Evolutionary conservation across 2,113 vertebrate species (phyloP), one percentile per base, ranked within the genome.

Genomic region (Leptocoma aspasia): DNA sequence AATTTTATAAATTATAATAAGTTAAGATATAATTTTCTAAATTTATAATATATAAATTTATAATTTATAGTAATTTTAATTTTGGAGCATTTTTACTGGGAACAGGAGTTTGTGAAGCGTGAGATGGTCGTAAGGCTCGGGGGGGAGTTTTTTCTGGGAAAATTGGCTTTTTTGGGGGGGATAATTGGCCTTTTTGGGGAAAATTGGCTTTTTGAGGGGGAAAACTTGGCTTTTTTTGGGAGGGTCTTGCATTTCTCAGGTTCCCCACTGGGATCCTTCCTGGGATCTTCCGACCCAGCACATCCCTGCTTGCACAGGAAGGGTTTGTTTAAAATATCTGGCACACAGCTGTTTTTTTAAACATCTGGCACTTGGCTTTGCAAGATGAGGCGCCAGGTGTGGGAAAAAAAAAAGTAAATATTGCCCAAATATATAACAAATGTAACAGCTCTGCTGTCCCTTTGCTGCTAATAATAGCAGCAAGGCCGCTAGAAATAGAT

Each of bases 391-490:
- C 7, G 42, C 50, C 69, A n/a, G 3, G 30, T 72, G n/a, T 56
- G 28, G 21, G n/a, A n/a, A n/a, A n/a, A n/a, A 30, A 41, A 8
- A 11, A 54, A 56, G 41, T 10, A 27, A 75, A 31, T 75, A n/a
- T 35, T 16, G 4, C 35, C 57, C 53, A 33, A 69, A 69, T n/a
- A 49, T 23, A 11, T 28, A 28, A 68, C 10, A 30, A 30, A 44
- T 13, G 2, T 0, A 14, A 10, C 0, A 0, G 7, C 35, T 72
- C 53, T 14, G 59, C 26, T 28, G 1, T 16, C 19, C 15, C 14
- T 73, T 16, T 56, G 37, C 27, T 52, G 59, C 21, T 63, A 7
- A 47, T 35, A 19, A 50, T 13, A 28, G 33, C 39, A 41, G 33
- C 1, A 4, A 44, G 3, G 10, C 16, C 30, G 30, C 41, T 28